phyloP scores from a whole-genome alignment of 2,888 invertebrate species.

The Achlya flavicornis region DNA sequence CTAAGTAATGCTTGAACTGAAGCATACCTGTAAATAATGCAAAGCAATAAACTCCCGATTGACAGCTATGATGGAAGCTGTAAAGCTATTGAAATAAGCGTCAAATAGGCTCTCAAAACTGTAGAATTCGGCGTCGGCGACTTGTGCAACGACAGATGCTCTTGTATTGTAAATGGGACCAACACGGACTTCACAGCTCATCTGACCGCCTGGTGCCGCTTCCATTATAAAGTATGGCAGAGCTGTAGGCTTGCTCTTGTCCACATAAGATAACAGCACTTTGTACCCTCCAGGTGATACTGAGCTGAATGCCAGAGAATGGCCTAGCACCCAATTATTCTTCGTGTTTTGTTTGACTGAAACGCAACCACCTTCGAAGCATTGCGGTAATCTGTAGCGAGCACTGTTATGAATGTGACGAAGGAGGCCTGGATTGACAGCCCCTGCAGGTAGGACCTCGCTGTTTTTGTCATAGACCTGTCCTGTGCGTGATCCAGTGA shows the following conservation, averaged over 20 bases:
- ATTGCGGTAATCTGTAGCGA: slow-evolving; percentile 72
- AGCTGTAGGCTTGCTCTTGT: slow-evolving; percentile 56
- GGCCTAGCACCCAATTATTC: slow-evolving; percentile 72
- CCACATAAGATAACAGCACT: slow-evolving; percentile 66
- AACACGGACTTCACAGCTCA: slow-evolving; percentile 75
- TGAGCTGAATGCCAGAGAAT: slow-evolving; percentile 73
- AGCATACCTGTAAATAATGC: slow-evolving; percentile 70
- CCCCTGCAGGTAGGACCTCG: slow-evolving; percentile 58
- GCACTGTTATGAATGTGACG: slow-evolving; percentile 75
- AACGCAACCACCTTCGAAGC: slow-evolving; percentile 74
- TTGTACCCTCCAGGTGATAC: slow-evolving; percentile 79
- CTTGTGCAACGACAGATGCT: slow-evolving; percentile 70
- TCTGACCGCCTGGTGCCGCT: slow-evolving; percentile 76
- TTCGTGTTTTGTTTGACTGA: slow-evolving; percentile 66
- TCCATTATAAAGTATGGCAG: slow-evolving; percentile 78
- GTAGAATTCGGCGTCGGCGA: slow-evolving; percentile 69
- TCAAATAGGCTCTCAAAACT: slow-evolving; percentile 77
- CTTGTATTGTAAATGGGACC: slow-evolving; percentile 63
- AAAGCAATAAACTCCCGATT: slow-evolving; percentile 76
- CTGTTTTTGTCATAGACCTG: slow-evolving; percentile 43
- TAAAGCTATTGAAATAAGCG: slow-evolving; percentile 65
- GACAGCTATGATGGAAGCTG: slow-evolving; percentile 74
- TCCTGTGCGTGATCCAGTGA: slow-evolving; percentile 70
- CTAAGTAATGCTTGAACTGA: too few species aligned
- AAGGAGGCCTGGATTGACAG: slow-evolving; percentile 67